Evolutionary conservation across 2,113 vertebrate species (phyloP), one percentile per base, ranked within the genome.

Genomic region (Willisornis vidua): DNA sequence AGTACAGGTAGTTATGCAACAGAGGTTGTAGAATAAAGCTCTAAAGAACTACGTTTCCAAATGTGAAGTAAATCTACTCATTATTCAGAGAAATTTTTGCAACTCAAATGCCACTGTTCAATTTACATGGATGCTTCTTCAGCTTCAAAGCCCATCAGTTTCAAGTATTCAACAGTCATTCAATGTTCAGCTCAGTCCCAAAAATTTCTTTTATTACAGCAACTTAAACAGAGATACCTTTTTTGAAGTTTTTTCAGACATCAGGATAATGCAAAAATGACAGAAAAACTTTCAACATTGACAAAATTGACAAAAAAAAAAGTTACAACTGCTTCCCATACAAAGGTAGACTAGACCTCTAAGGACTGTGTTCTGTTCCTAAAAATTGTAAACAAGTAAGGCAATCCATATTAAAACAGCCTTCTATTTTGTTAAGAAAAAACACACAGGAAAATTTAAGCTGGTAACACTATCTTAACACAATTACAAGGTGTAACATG

Each of bases 391-490:
- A 91, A 79, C 61, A 96, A 85, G 52, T 91, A 94, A 94, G 62
- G n/a, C 88, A 72, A 82, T 70, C 28, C 81, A 87, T 95, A 96
- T 83, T 77, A 95, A 97, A 96, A 97, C 71, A 96, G 67, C 28
- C 18, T 96, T 83, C 96, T 98, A 96, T 95, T 95, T 97, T 93
- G 86, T 97, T 97, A 97, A 92, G 97, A 97, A 97, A 59, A 31
- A 55, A 1, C 63, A 76, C 55, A 1, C 57, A 31, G 5, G 8
- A 97, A 97, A 98, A 95, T 94, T 93, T 95, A 97, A 96, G 91
- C 91, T 94, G 94, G 92, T 97, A 98, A 98, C 59, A 92, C 93
- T 97, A 97, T 55, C 87, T 97, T 94, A 97, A 83, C 93, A 97
- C 82, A 95, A 43, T 86, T 97, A 97, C 89, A 24, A 52, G 24